phyloP scores from a whole-genome alignment of 2,113 vertebrate genomes.

The Harpagus bidentatus region DNA sequence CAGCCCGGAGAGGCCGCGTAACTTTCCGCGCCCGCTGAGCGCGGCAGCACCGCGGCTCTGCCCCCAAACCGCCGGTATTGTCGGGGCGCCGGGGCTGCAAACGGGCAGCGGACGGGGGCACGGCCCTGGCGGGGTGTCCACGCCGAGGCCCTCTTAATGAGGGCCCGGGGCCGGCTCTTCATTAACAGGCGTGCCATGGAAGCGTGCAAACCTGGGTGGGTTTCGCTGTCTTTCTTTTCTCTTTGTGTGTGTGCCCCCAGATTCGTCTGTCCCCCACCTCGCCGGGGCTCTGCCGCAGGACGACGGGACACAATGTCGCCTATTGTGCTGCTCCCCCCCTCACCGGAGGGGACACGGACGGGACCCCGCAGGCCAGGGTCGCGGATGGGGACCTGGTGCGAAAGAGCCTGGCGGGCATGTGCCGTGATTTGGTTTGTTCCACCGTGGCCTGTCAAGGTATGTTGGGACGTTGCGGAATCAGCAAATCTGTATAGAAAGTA shows the following conservation, averaged over 20 bases:
- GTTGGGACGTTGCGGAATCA: background rate
- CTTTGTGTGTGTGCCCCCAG: background rate
- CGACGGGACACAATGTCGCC: slow-evolving; percentile 45
- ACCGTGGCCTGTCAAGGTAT: background rate
- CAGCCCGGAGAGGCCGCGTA: slow-evolving; percentile 37
- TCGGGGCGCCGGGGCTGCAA: slow-evolving; percentile 7
- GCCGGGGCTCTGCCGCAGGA: background rate
- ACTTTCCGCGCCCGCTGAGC: slow-evolving; percentile 64
- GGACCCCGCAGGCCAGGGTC: background rate
- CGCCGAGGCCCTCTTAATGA: slow-evolving; percentile 50
- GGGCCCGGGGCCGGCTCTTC: slow-evolving; percentile 1
- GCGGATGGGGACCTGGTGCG: background rate
- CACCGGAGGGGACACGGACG: background rate
- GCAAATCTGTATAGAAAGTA: background rate
- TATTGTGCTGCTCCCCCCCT: slow-evolving; percentile 45
- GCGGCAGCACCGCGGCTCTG: background rate
- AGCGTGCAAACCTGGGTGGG: background rate
- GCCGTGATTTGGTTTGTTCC: background rate
- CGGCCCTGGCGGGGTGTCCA: background rate
- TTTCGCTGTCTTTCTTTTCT: background rate
- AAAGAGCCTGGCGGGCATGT: background rate
- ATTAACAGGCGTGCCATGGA: background rate
- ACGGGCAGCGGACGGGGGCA: background rate
- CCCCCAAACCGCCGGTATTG: slow-evolving; percentile 20
- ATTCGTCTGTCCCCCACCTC: background rate